phyloP scores from a whole-genome alignment of 2,888 invertebrate species.

The Philhelius pedissequus region DNA sequence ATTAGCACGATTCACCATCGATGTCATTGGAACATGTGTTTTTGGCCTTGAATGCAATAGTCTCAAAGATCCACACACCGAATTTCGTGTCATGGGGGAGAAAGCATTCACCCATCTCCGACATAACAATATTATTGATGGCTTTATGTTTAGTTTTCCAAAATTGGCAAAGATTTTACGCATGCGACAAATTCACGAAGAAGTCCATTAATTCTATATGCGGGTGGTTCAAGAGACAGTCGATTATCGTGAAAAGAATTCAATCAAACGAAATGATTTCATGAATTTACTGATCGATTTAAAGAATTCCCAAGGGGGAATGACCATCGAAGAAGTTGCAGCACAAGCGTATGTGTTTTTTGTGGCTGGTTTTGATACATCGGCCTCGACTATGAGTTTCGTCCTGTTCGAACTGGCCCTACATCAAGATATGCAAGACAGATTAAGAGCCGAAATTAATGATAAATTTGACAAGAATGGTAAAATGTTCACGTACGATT shows the following conservation, averaged over 20 bases:
- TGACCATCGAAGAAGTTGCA: conserved; percentile 77
- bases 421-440: conserved; percentile 79
- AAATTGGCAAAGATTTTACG: conserved; percentile 70
- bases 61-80: conserved; percentile 76
- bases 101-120: conserved; percentile 69
- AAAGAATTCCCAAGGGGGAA: conserved; percentile 75
- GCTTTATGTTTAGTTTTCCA: conserved; percentile 72
- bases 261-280: conserved; percentile 79
- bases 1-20: conserved; percentile 79
- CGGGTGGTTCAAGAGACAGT: conserved; percentile 78
- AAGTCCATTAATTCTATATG: conserved; percentile 73
- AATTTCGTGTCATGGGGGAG: conserved; percentile 75
- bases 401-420: conserved; percentile 80
- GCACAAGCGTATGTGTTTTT: conserved; percentile 82
- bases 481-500: conserved; percentile 79
- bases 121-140: conserved; percentile 53
- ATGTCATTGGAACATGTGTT: conserved; percentile 80
- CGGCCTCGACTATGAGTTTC: conserved; percentile 79
- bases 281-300: conserved; percentile 79
- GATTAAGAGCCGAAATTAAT: conserved; percentile 78
- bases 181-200: conserved; percentile 70
- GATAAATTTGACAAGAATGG: conserved; percentile 73
- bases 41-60: conserved; percentile 80
- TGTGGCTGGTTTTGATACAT: conserved; percentile 81
- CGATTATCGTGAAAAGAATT: conserved; percentile 74